Percentiles rank a stretch among this genome's conserved stretches.
These are phyloP conservation scores for Hexactinellida sp. DNA, from an alignment of 37 sponge, comb jelly and placozoan species.

Conservation along the genomic window DNA sequence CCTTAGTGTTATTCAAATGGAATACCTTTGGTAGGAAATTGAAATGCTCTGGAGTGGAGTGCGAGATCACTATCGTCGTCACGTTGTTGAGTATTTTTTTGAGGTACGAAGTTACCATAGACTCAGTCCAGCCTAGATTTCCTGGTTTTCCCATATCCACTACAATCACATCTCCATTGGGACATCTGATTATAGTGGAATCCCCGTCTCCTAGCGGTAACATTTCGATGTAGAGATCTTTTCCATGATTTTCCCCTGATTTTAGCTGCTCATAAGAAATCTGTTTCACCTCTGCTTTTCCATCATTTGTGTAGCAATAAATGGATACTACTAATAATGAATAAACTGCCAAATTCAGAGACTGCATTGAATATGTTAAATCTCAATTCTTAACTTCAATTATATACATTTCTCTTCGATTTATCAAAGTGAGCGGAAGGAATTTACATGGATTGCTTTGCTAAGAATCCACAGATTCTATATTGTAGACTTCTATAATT, in stretches of 20 bases:
- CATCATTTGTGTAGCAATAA: neutral
- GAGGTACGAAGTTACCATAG: neutral
- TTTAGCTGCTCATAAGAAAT: neutral
- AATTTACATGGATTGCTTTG: neutral
- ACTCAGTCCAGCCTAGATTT: neutral
- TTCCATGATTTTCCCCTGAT: neutral
- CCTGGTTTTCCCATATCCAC: conserved; percentile 3
- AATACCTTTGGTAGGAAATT: neutral
- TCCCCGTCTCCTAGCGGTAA: neutral
- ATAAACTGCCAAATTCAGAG: neutral
- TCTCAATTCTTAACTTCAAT: neutral
- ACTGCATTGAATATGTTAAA: neutral
- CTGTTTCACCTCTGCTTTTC: neutral
- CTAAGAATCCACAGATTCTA: neutral
- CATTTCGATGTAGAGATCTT: neutral
- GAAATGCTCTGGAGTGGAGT: neutral
- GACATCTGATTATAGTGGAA: neutral
- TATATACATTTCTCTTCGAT: neutral
- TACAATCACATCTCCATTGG: conserved; percentile 12
- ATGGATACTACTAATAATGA: neutral
- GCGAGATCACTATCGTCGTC: neutral
- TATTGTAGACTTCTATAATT: neutral
- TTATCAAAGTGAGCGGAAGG: neutral
- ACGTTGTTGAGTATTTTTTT: neutral
- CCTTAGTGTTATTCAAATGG: neutral